A percentile compares a stretch with the other conserved stretches of the same genome.
Evolutionary conservation across 2,888 invertebrate genomes (phyloP).

Genomic region (Diadromus collaris): DNA sequence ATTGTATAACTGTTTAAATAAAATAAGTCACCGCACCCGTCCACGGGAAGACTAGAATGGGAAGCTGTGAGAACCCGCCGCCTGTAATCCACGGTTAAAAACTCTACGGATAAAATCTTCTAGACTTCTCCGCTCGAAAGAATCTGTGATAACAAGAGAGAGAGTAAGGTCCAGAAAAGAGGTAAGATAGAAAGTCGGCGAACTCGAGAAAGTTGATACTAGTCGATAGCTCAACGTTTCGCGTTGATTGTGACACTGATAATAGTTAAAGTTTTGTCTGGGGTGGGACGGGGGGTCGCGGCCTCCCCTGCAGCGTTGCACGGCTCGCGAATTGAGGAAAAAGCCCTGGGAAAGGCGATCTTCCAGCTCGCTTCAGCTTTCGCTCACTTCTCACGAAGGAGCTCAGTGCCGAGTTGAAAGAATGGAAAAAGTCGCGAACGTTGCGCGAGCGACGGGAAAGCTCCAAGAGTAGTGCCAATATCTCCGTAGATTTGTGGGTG

Average conservation of each 20-base stretch:
- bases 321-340: conserved; percentile 55
- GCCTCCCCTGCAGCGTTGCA: conserved; percentile 4
- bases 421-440: conserved; percentile 51
- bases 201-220: conserved; percentile 23
- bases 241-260: conserved; percentile 69
- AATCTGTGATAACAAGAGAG: background rate
- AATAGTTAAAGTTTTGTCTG: conserved; percentile 68
- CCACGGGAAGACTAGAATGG: background rate
- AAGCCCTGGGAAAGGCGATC: conserved; percentile 52
- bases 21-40: background rate
- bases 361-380: conserved; percentile 35
- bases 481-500: conserved; percentile 71
- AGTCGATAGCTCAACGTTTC: conserved; percentile 58
- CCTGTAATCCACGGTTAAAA: background rate
- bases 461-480: conserved; percentile 68
- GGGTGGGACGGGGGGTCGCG: background rate
- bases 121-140: background rate
- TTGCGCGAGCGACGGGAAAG: conserved; percentile 31
- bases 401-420: conserved; percentile 25
- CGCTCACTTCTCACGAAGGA: conserved; percentile 34
- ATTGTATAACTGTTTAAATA: background rate
- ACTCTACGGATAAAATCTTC: conserved; percentile 8
- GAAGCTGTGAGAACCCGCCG: background rate
- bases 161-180: background rate
- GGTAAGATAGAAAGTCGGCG: conserved; percentile 10